Conservation (phyloP, 53 echinoderm and acorn worm species). For the Echinometra lucunter region DNA sequence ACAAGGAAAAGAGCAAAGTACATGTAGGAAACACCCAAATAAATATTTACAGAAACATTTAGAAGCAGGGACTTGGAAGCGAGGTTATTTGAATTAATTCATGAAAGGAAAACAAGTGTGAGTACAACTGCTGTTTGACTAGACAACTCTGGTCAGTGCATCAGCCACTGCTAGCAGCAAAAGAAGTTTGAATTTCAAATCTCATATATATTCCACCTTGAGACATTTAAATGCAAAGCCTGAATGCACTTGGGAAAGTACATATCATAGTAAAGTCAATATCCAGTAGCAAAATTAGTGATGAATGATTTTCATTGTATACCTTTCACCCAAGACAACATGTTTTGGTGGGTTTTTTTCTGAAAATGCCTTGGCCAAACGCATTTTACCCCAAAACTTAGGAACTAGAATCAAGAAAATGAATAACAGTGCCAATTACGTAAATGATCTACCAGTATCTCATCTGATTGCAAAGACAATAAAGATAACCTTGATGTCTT, state of each 20-base stretch:
- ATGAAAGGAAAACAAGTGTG: background rate
- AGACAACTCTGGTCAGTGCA: background rate
- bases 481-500: no score
- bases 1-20: background rate
- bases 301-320: no score
- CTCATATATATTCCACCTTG: slow-evolving; percentile 1
- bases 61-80: no score
- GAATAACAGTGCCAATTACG: no score
- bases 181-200: background rate
- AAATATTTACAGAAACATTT: no score
- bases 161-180: background rate
- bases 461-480: no score
- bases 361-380: background rate
- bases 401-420: no score
- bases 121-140: background rate
- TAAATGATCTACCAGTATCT: no score
- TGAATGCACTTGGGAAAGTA: background rate
- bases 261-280: no score
- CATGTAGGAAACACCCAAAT: background rate
- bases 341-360: background rate
- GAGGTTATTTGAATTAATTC: background rate
- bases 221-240: background rate
- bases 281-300: no score
- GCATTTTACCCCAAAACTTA: no score
- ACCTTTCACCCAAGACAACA: background rate